These are phyloP conservation scores for Cephus runcator DNA, from an alignment of 2,888 invertebrate genomes.

Conservation along the genomic window DNA sequence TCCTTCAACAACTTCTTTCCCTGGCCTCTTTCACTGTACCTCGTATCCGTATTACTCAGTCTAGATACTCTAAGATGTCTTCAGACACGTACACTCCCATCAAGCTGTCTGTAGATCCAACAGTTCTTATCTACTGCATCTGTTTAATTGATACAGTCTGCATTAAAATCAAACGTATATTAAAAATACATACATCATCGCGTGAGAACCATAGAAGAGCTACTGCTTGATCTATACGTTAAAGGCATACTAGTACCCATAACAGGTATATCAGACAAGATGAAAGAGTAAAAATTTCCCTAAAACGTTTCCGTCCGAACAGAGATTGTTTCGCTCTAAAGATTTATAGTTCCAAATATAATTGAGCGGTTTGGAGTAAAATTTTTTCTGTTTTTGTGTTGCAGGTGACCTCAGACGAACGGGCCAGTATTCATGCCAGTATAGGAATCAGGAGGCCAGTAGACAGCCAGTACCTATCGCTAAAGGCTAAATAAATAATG, in stretches of 20 bases:
- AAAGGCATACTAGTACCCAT: background rate
- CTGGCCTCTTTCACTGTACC: background rate
- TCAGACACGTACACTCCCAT: too few relatives aligned
- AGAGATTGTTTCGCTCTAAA: background rate
- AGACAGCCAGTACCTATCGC: conserved; percentile 52
- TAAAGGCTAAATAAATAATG: conserved; percentile 50
- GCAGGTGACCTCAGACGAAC: conserved; percentile 54
- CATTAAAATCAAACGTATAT: background rate
- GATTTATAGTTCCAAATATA: background rate
- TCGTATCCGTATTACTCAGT: too few relatives aligned
- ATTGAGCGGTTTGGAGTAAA: background rate
- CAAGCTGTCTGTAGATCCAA: background rate
- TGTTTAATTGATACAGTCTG: background rate
- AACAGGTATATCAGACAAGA: background rate
- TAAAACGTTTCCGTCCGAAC: background rate
- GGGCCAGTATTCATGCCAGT: conserved; percentile 65
- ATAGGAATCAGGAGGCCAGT: conserved; percentile 60
- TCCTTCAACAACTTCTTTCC: background rate
- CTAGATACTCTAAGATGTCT: too few relatives aligned
- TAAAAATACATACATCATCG: background rate
- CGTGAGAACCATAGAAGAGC: background rate
- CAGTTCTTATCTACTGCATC: background rate
- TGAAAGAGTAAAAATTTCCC: background rate
- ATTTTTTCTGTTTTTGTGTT: conserved; percentile 37
- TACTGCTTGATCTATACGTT: background rate